Conservation (phyloP, 1,140 invertebrate species). For the Aphelinus atriplicis region DNA sequence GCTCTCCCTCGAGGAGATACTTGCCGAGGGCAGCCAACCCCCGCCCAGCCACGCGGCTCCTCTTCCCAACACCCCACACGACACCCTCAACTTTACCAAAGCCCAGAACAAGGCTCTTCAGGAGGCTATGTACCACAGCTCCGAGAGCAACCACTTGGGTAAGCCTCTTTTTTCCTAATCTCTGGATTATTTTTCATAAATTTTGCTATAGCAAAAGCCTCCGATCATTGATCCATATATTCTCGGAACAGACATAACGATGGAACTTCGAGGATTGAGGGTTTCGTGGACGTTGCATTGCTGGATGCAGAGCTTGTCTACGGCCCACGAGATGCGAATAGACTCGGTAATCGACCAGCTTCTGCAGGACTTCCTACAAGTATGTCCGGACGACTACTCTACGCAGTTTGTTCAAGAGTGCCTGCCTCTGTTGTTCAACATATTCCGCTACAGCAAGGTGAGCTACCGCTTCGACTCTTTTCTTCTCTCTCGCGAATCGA, state of each 20-base stretch:
- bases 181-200: too few relatives aligned
- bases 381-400: conserved; percentile 85
- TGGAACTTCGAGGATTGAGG: conserved; percentile 83
- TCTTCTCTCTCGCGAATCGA: too few relatives aligned
- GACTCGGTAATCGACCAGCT: conserved; percentile 90
- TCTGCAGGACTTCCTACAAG: conserved; percentile 89
- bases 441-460: conserved; percentile 90
- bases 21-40: conserved; percentile 78
- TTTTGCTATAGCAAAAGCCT: not conserved
- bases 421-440: conserved; percentile 87
- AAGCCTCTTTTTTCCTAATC: conserved; percentile 39
- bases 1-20: conserved; percentile 87
- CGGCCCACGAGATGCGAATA: conserved; percentile 82
- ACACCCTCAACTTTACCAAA: conserved; percentile 77
- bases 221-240: not conserved
- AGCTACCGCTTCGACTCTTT: too few relatives aligned
- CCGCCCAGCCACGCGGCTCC: conserved; percentile 54
- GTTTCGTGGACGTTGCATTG: conserved; percentile 90
- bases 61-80: conserved; percentile 60
- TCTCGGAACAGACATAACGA: conserved; percentile 76
- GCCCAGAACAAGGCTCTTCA: conserved; percentile 85
- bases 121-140: conserved; percentile 92
- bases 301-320: conserved; percentile 90
- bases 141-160: conserved; percentile 89
- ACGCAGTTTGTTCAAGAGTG: conserved; percentile 90